Conservation (phyloP, 2,797 vertebrate genomes). For the Lateolabrax maculatus region DNA sequence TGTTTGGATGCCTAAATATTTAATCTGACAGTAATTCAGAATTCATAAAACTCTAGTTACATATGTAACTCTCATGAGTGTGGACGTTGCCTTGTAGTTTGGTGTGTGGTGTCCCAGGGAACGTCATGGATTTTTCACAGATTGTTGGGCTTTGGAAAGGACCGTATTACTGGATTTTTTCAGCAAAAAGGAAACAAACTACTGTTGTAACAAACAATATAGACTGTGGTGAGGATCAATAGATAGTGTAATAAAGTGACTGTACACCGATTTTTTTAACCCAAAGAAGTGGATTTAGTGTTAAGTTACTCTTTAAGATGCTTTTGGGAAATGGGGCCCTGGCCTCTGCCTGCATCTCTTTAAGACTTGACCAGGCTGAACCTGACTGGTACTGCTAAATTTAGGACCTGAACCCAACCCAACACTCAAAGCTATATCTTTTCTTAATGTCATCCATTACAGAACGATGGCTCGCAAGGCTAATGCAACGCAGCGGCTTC, state of each 20-base stretch:
- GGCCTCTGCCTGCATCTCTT: not conserved
- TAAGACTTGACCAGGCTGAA: not conserved
- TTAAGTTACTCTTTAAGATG: not conserved
- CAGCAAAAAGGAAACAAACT: not conserved
- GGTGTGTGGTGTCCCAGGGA: not conserved
- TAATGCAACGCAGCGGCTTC: not conserved
- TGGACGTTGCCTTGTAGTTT: not conserved
- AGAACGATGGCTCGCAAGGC: not conserved
- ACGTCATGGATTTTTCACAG: not conserved
- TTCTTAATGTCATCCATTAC: not conserved
- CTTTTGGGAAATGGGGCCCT: not conserved
- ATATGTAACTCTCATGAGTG: not conserved
- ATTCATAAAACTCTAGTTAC: not conserved
- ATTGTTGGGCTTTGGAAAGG: not conserved
- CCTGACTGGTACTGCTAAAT: not conserved
- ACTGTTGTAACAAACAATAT: not conserved
- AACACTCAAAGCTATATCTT: not conserved
- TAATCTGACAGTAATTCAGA: not conserved
- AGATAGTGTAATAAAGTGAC: not conserved
- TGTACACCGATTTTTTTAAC: not conserved
- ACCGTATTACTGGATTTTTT: not conserved
- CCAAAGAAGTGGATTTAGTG: slow-evolving; percentile 6
- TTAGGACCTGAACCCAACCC: not conserved
- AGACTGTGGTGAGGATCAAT: not conserved
- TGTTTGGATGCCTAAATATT: not conserved